Evolutionary conservation across 2,888 invertebrate species (phyloP).

Genomic region (Lithophane ornitopus): DNA sequence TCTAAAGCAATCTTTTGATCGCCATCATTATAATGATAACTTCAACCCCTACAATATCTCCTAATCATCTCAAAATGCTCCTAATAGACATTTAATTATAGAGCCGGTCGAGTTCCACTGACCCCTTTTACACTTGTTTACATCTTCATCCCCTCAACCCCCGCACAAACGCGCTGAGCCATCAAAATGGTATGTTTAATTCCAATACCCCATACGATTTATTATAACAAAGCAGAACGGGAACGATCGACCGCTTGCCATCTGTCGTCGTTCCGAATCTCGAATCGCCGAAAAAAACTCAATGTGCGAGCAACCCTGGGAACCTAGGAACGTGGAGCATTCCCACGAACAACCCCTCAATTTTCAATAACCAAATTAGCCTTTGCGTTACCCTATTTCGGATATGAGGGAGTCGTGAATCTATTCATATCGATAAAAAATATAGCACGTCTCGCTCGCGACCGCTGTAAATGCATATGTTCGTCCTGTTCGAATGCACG

Average conservation of each 20-base stretch:
- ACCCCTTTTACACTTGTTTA: constrained; percentile 91
- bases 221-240: constrained; percentile 89
- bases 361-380: constrained; percentile 91
- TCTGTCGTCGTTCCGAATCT: constrained; percentile 90
- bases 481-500: constrained; percentile 90
- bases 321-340: constrained; percentile 91
- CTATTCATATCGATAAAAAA: constrained; percentile 90
- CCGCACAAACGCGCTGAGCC: constrained; percentile 83
- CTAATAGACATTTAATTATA: constrained; percentile 90
- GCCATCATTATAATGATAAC: constrained; percentile 81
- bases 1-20: constrained; percentile 76
- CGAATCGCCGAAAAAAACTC: constrained; percentile 88
- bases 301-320: constrained; percentile 92
- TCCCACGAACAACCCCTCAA: constrained; percentile 92
- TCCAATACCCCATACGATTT: constrained; percentile 89
- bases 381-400: constrained; percentile 91
- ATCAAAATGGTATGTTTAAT: constrained; percentile 90
- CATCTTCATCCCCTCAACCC: constrained; percentile 88
- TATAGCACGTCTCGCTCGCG: constrained; percentile 80
- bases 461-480: constrained; percentile 74
- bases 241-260: constrained; percentile 89
- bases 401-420: constrained; percentile 90
- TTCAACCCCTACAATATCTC: constrained; percentile 82
- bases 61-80: constrained; percentile 87
- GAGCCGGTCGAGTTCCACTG: constrained; percentile 85